These are phyloP conservation scores for Drosophila nr. fundita DNA, from an alignment of 2,888 invertebrate genomes.

Conservation along the genomic window DNA sequence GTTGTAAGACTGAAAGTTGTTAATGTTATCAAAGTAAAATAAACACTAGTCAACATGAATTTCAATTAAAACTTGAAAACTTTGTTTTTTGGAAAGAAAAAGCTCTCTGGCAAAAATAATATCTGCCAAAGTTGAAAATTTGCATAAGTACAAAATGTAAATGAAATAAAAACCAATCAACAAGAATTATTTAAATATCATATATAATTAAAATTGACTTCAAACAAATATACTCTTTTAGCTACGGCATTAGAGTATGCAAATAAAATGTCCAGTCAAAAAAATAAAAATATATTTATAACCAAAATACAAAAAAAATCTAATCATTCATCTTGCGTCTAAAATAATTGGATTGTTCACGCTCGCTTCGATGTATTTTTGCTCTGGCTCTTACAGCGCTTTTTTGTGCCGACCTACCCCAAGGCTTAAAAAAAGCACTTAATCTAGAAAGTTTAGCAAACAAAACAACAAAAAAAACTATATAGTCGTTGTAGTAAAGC, in stretches of 20 bases:
- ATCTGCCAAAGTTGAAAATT: too few relatives aligned
- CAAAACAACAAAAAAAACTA: slow-evolving; percentile 13
- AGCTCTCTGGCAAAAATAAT: too few relatives aligned
- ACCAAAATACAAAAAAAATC: not conserved
- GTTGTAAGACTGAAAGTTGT: not conserved
- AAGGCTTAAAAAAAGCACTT: slow-evolving; percentile 54
- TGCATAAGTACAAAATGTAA: not conserved
- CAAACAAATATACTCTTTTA: not conserved
- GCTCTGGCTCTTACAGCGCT: not conserved
- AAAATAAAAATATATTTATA: not conserved
- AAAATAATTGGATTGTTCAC: slow-evolving; percentile 29
- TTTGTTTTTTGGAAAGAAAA: not conserved
- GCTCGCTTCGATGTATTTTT: not conserved
- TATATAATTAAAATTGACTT: not conserved
- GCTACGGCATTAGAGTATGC: not conserved
- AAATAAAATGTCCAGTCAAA: not conserved
- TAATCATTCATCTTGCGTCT: slow-evolving; percentile 8
- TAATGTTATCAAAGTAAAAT: not conserved
- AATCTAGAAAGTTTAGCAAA: slow-evolving; percentile 44
- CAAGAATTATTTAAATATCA: not conserved
- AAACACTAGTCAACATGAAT: not conserved
- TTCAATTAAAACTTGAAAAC: not conserved
- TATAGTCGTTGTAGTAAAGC: slow-evolving; percentile 21
- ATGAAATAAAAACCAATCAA: not conserved
- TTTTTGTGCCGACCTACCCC: slow-evolving; percentile 49